phyloP scores from a whole-genome alignment of 2,888 invertebrate genomes.

The Cephus pulcher region DNA sequence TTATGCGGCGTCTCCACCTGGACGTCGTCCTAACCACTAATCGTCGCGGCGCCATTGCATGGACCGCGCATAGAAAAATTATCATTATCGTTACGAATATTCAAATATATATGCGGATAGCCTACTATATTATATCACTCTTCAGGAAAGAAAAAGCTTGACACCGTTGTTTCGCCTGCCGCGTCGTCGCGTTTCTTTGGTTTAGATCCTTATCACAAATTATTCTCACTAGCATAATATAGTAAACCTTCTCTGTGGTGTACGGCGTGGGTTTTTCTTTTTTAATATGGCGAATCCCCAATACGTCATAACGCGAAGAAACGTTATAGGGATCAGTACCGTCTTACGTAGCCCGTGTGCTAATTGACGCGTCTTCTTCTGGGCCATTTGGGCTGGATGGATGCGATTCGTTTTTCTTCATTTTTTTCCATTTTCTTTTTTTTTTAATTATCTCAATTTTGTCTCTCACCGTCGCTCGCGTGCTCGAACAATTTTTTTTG shows the following conservation, averaged over 20 bases:
- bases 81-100: constrained; percentile 13
- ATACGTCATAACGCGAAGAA: background rate
- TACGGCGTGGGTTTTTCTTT: background rate
- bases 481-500: no score
- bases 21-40: constrained; percentile 5
- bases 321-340: background rate
- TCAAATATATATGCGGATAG: constrained; percentile 7
- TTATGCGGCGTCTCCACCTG: constrained; percentile 18
- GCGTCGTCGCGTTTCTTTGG: constrained; percentile 41
- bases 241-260: constrained; percentile 3
- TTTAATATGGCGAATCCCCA: background rate
- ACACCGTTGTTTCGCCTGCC: constrained; percentile 33
- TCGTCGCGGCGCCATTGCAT: constrained; percentile 8
- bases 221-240: constrained; percentile 36
- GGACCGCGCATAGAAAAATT: constrained; percentile 17
- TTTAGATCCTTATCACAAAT: constrained; percentile 43
- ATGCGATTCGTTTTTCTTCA: constrained; percentile 2
- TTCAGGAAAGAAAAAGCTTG: constrained; percentile 19
- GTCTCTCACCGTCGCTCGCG: no score
- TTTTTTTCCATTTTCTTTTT: background rate
- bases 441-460: background rate
- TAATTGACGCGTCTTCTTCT: constrained; percentile 33
- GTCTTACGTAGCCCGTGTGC: constrained; percentile 4
- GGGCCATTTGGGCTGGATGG: constrained; percentile 22
- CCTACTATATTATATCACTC: constrained; percentile 27